Conservation (phyloP, 1,140 invertebrate species). For the Scaptodrosophila lebanonensis region DNA sequence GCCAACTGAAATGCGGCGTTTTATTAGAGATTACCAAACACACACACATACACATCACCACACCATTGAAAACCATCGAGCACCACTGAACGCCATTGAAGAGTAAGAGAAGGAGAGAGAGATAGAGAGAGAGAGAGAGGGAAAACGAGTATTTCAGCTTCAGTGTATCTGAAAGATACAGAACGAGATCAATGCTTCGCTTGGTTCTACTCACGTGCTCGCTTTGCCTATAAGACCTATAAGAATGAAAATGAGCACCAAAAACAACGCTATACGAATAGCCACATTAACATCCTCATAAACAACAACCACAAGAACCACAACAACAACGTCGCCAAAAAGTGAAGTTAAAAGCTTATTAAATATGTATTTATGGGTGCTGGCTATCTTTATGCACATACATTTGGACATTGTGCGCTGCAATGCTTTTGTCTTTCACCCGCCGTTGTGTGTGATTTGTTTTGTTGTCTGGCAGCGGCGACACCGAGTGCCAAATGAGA, state of each 20-base stretch:
- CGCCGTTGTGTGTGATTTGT: conserved; percentile 41
- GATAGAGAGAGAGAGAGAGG: conserved; percentile 22
- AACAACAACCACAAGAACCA: conserved; percentile 4
- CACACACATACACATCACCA: not conserved
- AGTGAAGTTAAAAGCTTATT: conserved; percentile 40
- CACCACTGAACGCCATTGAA: conserved; percentile 15
- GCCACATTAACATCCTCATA: no score
- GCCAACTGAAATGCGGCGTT: conserved; percentile 72
- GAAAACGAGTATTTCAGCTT: conserved; percentile 66
- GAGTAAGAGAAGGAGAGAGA: conserved; percentile 10
- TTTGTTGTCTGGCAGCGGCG: not conserved
- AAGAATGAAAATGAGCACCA: conserved; percentile 22
- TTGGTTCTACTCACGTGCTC: conserved; percentile 68
- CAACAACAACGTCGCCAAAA: conserved; percentile 6
- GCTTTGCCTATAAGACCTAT: no score
- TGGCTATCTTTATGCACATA: conserved; percentile 35
- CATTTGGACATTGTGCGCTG: conserved; percentile 20
- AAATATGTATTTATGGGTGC: conserved; percentile 64
- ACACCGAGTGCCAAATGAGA: no score
- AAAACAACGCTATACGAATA: not conserved
- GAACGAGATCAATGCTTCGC: conserved; percentile 68
- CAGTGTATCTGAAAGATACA: conserved; percentile 67
- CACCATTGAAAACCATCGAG: no score
- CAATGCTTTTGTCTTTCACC: conserved; percentile 15
- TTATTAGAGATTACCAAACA: conserved; percentile 62